A percentile compares a stretch with the other conserved stretches of the same genome.
phyloP scores from a whole-genome alignment of 1,140 invertebrate genomes.

The roundworm (Caenorhabditis elegans) region WBcel235 BX284605.5:11572001-11572500 shows the following conservation, averaged over 20 bases:
- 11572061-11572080: slow-evolving; percentile 64
- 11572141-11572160: neutral
- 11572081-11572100: slow-evolving; percentile 58
- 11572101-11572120: slow-evolving; percentile 56
- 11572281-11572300: slow-evolving; percentile 61
- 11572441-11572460: no score
- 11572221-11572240: slow-evolving; percentile 65
- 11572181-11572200: slow-evolving; percentile 60
- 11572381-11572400: no score
- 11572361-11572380: no score
- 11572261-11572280: slow-evolving; percentile 57
- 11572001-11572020: slow-evolving; percentile 63
- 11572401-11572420: no score
- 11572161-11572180: slow-evolving; percentile 38
- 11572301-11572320: slow-evolving; percentile 43
- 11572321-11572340: no score
- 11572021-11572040: slow-evolving; percentile 44
- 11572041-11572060: slow-evolving; percentile 47
- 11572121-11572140: neutral
- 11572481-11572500: no score
- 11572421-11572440: no score
- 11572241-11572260: slow-evolving; percentile 64
- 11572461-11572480: no score
- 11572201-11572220: slow-evolving; percentile 63
- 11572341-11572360: no score